Percentiles rank a stretch among this genome's conserved stretches.
Conservation (phyloP, 2,888 invertebrate genomes). For the Axea sp. region DNA sequence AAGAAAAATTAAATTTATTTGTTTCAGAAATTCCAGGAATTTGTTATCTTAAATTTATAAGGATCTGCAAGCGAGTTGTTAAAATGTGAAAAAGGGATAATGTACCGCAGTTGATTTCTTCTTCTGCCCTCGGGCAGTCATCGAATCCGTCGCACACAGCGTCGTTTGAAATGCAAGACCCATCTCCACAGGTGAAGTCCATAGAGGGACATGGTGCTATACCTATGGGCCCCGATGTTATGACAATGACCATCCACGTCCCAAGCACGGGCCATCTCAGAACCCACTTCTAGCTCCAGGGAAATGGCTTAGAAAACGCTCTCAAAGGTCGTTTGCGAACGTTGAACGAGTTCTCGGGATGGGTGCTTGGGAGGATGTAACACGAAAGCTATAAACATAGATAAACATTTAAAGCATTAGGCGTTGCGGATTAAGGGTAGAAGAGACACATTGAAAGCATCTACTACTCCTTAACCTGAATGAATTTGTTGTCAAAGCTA, state of each 20-base stretch:
- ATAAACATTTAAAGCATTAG: constrained; percentile 75
- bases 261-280: constrained; percentile 65
- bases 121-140: constrained; percentile 84
- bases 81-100: constrained; percentile 51
- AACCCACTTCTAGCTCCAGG: constrained; percentile 10
- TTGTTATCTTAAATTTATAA: neutral
- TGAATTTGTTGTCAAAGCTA: constrained; percentile 67
- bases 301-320: constrained; percentile 17
- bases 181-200: constrained; percentile 87
- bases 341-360: constrained; percentile 15
- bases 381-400: constrained; percentile 68
- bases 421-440: constrained; percentile 63
- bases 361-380: constrained; percentile 43
- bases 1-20: too few species aligned
- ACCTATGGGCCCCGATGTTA: constrained; percentile 72
- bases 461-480: constrained; percentile 65
- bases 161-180: constrained; percentile 85
- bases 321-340: constrained; percentile 15
- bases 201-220: constrained; percentile 78
- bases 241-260: constrained; percentile 66
- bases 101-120: constrained; percentile 78
- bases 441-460: constrained; percentile 69
- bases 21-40: neutral
- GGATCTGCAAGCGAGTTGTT: neutral
- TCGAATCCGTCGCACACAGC: constrained; percentile 87